phyloP scores from a whole-genome alignment of 2,797 vertebrate genomes.

The Sciaenops ocellatus region DNA sequence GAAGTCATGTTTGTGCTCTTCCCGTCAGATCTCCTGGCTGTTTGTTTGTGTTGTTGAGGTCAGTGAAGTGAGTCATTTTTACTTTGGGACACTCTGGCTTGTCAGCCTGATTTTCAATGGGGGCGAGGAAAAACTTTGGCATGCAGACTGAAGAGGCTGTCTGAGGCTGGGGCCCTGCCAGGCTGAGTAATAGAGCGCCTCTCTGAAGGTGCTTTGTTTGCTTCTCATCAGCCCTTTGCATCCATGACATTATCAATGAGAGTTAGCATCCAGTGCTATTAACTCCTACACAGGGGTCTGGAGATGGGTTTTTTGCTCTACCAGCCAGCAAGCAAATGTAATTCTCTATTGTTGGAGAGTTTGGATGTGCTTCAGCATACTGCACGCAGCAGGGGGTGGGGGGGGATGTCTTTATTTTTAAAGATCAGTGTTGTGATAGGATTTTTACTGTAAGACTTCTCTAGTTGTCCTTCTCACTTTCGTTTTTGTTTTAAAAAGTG shows the following conservation, averaged over 20 bases:
- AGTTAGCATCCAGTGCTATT: conserved; percentile 65
- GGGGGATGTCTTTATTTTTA: conserved; percentile 2
- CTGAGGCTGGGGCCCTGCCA: conserved; percentile 60
- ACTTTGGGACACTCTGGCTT: conserved; percentile 66
- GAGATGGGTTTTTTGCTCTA: conserved; percentile 52
- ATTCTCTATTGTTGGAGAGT: conserved; percentile 29
- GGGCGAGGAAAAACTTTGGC: conserved; percentile 60
- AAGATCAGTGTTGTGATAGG: neutral
- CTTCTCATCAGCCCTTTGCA: conserved; percentile 63
- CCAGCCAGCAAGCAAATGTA: conserved; percentile 39
- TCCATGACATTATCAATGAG: conserved; percentile 67
- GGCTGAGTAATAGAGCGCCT: conserved; percentile 72
- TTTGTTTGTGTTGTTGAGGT: conserved; percentile 66
- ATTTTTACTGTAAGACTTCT: neutral
- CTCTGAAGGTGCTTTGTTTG: conserved; percentile 69
- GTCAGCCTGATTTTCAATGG: conserved; percentile 66
- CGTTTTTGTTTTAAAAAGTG: conserved; percentile 1
- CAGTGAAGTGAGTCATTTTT: conserved; percentile 71
- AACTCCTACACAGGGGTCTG: conserved; percentile 56
- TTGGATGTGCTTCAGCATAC: conserved; percentile 30
- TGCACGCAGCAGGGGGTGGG: conserved; percentile 7
- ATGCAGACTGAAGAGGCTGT: conserved; percentile 59
- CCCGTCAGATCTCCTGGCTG: conserved; percentile 45
- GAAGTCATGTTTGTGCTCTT: conserved; percentile 46
- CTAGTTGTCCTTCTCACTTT: neutral